Base-by-base conservation (phyloP, 2,888 invertebrate genomes). In the Epirrhoe alternata region DNA sequence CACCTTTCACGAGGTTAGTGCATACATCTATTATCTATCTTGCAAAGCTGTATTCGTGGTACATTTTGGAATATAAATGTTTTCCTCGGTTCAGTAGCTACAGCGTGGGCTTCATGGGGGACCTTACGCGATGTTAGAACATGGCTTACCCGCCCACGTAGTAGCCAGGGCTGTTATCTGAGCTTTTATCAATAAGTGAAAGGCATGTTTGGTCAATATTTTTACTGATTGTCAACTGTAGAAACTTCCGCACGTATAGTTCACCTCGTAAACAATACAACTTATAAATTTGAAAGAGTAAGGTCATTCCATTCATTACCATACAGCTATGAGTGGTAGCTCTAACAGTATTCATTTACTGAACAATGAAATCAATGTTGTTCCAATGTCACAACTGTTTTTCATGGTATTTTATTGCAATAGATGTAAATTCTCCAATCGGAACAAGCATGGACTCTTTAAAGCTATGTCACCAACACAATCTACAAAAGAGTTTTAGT, bases 21-120 rank as follows among this genome's bases (percentile, higher is more conserved):
- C 42, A 7, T 42, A n/a, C 42, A 45, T 45, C 50, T 12, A 12
- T 8, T 42, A 51, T 17, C 16, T 42, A 51, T 17, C 16, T 31
- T 55, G 59, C 62, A 31, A 66, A 65, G 30, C n/a, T 69, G 74
- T 56, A 58, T 66, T 74, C 74, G 74, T 74, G 74, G 69, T 74
- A 61, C 54, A 66, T 68, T 66, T 51, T 30, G 30, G 55, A 64
- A 61, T 68, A 57, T 57, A 56, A 42, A 63, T 56, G 55, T 47
- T 58, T 74, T 78, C 74, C 73, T 72, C 80, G 80, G 77, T 77
- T 68, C 77, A 81, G 68, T 79, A 78, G 71, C 64, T 76, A 74
- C 74, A 72, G 75, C 76, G 75, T 80, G 74, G 66, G 74, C 64
- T 74, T 72, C 69, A 67, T 66, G 54, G n/a, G n/a, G 24, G 38